Evolutionary conservation across 2,888 invertebrate species (phyloP), one percentile per base, ranked within the genome.

Genomic region (Anticlea derivata): DNA sequence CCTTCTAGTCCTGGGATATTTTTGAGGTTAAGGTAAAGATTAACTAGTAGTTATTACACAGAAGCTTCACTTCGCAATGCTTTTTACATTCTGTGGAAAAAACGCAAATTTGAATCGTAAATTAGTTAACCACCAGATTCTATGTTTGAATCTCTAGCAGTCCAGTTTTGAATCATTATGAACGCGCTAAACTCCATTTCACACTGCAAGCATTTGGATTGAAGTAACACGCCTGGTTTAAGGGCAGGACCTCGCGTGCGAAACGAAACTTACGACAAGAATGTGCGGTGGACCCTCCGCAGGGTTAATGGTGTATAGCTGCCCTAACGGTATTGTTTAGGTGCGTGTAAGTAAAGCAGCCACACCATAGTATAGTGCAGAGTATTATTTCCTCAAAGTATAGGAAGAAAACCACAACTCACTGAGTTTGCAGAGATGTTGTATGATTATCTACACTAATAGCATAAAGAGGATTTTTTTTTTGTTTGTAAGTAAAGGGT

Each of bases 221-320:
- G 30, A 12, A 35, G 34, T 35, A 10, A 11, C 34, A 22, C 22
- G 34, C 11, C 3, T 23, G 6, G 11, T n/a, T n/a, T 29, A 29
- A 22, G 27, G 27, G 10, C 13, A 10, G 17, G 44, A 8, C 59
- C 60, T 77, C 63, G 78, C 75, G 79, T 78, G 79, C 63, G 68
- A 73, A 78, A 69, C 63, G 66, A 71, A 75, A 76, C 72, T 79
- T 77, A 68, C 65, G 45, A 60, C 70, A 78, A 78, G 79, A 78
- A 81, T 81, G 76, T 77, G 76, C 76, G 75, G 74, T 68, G 41
- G 62, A 20, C 38, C 50, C 47, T 47, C 11, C 41, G 41, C 22
- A 40, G 34, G 55, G 49, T 62, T 68, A 70, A 72, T 63, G 65
- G 52, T 52, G 55, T 61, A 58, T 63, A 37, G 56, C 58, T 56